phyloP scores from a whole-genome alignment of 1,140 invertebrate genomes.

The Drosophila nebulosa region DNA sequence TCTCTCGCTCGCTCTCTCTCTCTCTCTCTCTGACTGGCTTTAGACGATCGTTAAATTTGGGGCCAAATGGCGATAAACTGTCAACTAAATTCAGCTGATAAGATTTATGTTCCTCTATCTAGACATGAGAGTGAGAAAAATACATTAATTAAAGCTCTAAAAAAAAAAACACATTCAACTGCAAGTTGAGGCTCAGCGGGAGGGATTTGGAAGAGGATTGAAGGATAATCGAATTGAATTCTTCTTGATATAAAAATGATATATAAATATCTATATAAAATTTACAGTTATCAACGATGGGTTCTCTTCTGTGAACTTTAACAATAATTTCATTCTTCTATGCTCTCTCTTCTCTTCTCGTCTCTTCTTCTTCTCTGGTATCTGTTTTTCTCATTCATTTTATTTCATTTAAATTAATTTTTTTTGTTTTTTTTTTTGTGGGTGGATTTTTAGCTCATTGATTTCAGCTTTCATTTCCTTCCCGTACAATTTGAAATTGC shows the following conservation, averaged over 20 bases:
- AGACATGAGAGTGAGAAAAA: neutral
- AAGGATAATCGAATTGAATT: too few relatives aligned
- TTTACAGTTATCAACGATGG: too few relatives aligned
- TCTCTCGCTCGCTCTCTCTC: neutral
- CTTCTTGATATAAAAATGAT: too few relatives aligned
- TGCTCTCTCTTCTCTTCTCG: too few relatives aligned
- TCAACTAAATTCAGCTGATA: constrained; percentile 1
- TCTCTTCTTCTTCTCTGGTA: too few relatives aligned
- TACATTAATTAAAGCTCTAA: neutral
- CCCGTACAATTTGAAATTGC: constrained; percentile 25
- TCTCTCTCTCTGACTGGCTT: neutral
- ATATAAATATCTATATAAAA: too few relatives aligned
- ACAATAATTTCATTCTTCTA: too few relatives aligned
- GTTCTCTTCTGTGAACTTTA: too few relatives aligned
- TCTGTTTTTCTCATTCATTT: too few relatives aligned
- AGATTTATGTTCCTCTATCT: constrained; percentile 17
- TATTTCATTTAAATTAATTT: too few relatives aligned
- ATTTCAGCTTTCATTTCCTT: neutral
- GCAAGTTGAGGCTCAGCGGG: too few relatives aligned
- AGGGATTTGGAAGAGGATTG: neutral
- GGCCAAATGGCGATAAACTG: neutral
- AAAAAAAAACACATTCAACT: neutral
- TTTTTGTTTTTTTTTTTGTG: neutral
- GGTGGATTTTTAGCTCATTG: neutral
- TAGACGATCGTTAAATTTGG: neutral